Evolutionary conservation across 2,888 invertebrate genomes (phyloP), one percentile per base, ranked within the genome.

Genomic region (Caradrina kadenii): DNA sequence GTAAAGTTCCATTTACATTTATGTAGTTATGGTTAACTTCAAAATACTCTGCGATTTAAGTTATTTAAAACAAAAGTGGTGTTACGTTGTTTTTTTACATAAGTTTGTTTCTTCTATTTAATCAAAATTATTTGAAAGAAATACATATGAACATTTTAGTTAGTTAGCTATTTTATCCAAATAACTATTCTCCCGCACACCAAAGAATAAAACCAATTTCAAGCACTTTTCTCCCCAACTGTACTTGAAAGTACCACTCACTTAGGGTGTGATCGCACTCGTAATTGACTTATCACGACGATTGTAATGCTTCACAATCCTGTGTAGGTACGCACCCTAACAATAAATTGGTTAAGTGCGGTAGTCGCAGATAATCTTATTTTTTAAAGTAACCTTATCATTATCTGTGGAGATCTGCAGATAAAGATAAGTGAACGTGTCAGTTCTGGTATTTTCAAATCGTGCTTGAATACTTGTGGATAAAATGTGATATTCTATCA

Each of bases 251-350:
- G 81, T 71, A 83, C 83, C 81, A 81, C 84, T 81, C 84, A 86
- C 87, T 89, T 88, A 90, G 93, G 92, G 94, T 92, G 93, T 91
- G 93, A 93, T 84, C 84, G 69, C 74, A 84, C 91, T 93, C 88
- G 88, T 94, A 95, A 95, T 95, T 94, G 94, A 93, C 94, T 95
- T 94, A 94, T 93, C 92, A 91, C 87, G 89, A 90, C 89, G 87
- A 85, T 90, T 88, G 90, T 88, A 88, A 87, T 85, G 86, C 85
- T 86, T 80, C 79, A 82, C 87, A 86, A 88, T 88, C 84, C 82
- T 60, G 65, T 86, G 87, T 83, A 45, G 1, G 83, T 76, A 74
- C 84, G 76, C 86, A 85, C 89, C 89, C 88, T 89, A 83, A 89
- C 80, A 82, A 87, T 84, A 84, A 88, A 93, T 89, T 91, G 88